Evolutionary conservation across 2,797 vertebrate species (phyloP).

Genomic region (Sebastes diaconus): DNA sequence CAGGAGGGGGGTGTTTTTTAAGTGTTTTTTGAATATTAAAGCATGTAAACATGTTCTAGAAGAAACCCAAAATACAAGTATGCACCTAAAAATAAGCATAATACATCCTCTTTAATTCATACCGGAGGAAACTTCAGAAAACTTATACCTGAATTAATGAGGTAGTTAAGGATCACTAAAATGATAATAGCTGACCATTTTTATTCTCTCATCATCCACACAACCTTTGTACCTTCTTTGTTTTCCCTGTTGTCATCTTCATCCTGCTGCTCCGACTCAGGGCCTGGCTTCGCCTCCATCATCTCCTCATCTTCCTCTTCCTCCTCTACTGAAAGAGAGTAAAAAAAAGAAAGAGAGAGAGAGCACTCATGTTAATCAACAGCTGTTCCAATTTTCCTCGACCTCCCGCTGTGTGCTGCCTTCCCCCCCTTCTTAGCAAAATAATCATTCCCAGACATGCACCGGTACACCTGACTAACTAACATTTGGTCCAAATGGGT

Average conservation of each 20-base stretch:
- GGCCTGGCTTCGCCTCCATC: conserved; percentile 87
- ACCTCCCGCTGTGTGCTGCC: conserved; percentile 61
- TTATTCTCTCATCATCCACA: neutral
- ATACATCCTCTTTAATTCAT: neutral
- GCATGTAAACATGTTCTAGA: too few species aligned
- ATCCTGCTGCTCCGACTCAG: conserved; percentile 88
- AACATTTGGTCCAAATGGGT: conserved; percentile 54
- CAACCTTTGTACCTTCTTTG: conserved; percentile 85
- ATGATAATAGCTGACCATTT: neutral
- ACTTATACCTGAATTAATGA: neutral
- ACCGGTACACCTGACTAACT: conserved; percentile 73
- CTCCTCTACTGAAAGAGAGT: conserved; percentile 80
- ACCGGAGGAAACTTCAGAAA: too few species aligned
- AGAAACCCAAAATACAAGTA: too few species aligned
- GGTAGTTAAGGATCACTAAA: neutral
- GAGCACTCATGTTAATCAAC: conserved; percentile 74
- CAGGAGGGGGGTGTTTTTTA: too few species aligned
- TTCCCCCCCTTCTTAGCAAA: conserved; percentile 58
- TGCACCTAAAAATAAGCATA: too few species aligned
- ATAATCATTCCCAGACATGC: conserved; percentile 82
- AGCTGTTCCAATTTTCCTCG: conserved; percentile 75
- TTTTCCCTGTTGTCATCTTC: conserved; percentile 89
- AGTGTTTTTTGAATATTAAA: too few species aligned
- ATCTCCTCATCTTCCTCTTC: conserved; percentile 96
- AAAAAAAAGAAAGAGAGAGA: conserved; percentile 12